Evolutionary conservation across 1,140 invertebrate genomes (phyloP).

Genomic region (Physella acuta): DNA sequence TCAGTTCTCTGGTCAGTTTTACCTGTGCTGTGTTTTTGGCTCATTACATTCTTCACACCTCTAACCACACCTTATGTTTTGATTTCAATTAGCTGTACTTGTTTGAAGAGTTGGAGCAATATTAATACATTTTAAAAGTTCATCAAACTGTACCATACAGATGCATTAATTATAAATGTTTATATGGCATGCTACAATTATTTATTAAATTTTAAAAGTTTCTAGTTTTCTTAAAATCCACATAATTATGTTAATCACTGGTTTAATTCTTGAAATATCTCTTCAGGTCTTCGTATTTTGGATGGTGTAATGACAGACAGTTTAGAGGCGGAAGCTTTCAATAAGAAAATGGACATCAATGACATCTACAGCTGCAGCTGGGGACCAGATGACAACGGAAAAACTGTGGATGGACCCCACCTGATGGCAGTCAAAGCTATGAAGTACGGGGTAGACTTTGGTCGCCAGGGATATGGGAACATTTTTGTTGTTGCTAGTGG

Average conservation of each 20-base stretch:
- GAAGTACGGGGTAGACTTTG: conserved; percentile 55
- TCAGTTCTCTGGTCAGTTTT: conserved; percentile 50
- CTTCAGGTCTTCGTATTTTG: conserved; percentile 57
- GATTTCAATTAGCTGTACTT: conserved; percentile 44
- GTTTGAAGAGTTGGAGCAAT: not conserved
- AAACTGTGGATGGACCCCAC: conserved; percentile 59
- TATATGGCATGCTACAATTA: too few species aligned
- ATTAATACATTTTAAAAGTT: not conserved
- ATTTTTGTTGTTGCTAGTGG: conserved; percentile 61
- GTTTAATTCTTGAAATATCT: too few species aligned
- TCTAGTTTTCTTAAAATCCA: too few species aligned
- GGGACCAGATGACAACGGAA: conserved; percentile 60
- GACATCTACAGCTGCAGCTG: conserved; percentile 61
- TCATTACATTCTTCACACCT: conserved; percentile 53
- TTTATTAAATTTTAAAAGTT: too few species aligned
- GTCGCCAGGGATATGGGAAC: conserved; percentile 57
- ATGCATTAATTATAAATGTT: too few species aligned
- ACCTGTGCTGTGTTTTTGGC: conserved; percentile 52
- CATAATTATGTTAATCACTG: too few species aligned
- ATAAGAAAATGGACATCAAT: conserved; percentile 57
- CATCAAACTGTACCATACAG: too few species aligned
- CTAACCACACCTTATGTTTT: conserved; percentile 56
- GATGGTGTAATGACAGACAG: conserved; percentile 61
- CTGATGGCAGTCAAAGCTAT: conserved; percentile 51
- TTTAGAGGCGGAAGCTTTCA: conserved; percentile 60